Base-by-base conservation (phyloP, 2,797 vertebrate species). In the Cyclopterus lumpus region DNA sequence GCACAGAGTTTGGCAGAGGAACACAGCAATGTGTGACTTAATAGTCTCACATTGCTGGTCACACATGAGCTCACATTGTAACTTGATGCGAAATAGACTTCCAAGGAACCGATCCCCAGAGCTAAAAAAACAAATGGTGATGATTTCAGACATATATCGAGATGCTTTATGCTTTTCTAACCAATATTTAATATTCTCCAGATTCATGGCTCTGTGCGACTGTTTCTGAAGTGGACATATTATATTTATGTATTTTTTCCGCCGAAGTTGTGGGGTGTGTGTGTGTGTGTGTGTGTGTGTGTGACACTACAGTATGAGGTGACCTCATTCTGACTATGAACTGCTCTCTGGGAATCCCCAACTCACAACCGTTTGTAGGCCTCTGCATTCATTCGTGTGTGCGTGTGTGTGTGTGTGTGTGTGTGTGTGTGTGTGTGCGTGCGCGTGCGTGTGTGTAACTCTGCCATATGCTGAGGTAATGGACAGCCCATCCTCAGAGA, bases 261-360 rank as follows among this genome's bases (percentile, higher is more conserved):
- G 48, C 71, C 81, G 75, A 92, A 80, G 83, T 91, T 87, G 88
- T 88, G 86, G 40, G 53, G 51, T 54, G n/a, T 90, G 80, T 70
- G 64, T 71, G 67, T 63, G 54, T 66, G 73, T 79, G 81, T 82
- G 81, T 91, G 82, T 84, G 86, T 92, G 82, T 90, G 86, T 86
- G 86, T 67, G 83, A 80, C 83, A 68, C 72, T 80, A 61, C 81
- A 84, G 77, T 36, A 87, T 88, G 75, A 64, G 67, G 74, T 95
- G 94, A 95, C 91, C 92, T 95, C 92, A 95, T 95, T 90, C 87
- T 83, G 71, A 88, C 78, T 91, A 88, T 86, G 93, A 93, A 92
- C 89, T 92, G 88, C 93, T 93, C 93, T 91, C 61, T 92, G 94
- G 93, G 94, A 95, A 86, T 90, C 94, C 94, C 94, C 93, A 83